Base-by-base conservation (phyloP, 2,113 vertebrate species). In the Holacanthus passer region DNA sequence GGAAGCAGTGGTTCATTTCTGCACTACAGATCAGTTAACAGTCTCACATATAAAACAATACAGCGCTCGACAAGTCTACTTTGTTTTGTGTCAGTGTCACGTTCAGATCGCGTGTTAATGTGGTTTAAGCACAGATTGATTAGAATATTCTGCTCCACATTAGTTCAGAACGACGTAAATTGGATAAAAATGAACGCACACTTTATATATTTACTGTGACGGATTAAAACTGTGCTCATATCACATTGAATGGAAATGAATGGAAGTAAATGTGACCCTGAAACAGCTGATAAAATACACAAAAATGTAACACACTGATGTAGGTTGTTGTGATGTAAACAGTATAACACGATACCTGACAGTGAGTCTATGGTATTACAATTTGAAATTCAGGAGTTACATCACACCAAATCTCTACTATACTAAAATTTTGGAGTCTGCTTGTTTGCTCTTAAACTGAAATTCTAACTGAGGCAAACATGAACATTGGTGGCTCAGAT, bases 291-390 rank as follows among this genome's bases (percentile, higher is more conserved):
- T 37, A 32, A 56, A 39, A 17, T 13, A 11, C 10, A 56, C 12
- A 43, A n/a, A 64, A 12, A 79, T 35, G 39, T 56, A 78, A 37
- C 19, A 41, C 35, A 37, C n/a, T n/a, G n/a, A n/a, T n/a, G n/a
- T n/a, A n/a, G 32, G 59, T 65, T 24, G 13, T 31, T 47, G 45
- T 47, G 45, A 47, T 47, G 39, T 41, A 41, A 41, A 41, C 39
- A 41, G 39, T 41, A 7, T n/a, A n/a, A n/a, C n/a, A n/a, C n/a
- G n/a, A n/a, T n/a, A n/a, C n/a, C n/a, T n/a, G n/a, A n/a, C n/a
- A n/a, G n/a, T n/a, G n/a, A n/a, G n/a, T n/a, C n/a, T n/a, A n/a
- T n/a, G 7, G 35, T 37, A 37, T 37, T 37, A 37, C 35, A 37
- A 37, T 5, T 37, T 37, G 4, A 37, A 37, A 37, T 37, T 37